Evolutionary conservation across 2,888 invertebrate genomes (phyloP).

Genomic region (Sicus ferrugineus): DNA sequence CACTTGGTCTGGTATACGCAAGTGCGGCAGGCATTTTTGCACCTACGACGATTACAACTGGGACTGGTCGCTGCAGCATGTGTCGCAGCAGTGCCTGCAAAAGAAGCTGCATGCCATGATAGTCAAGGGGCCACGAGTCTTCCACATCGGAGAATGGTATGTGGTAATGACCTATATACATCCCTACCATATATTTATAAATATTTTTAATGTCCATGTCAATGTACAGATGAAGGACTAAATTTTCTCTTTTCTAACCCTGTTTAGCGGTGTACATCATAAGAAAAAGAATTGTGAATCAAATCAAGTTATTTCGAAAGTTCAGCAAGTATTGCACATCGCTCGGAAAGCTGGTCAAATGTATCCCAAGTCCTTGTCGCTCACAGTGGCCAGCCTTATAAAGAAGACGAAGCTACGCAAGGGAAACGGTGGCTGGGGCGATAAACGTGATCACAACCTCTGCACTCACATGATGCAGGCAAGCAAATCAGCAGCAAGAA

Average conservation of each 20-base stretch:
- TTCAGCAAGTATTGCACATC: constrained; percentile 78
- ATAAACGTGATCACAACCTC: constrained; percentile 81
- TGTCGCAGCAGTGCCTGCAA: constrained; percentile 83
- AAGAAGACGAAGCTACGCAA: constrained; percentile 81
- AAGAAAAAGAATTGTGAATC: constrained; percentile 92
- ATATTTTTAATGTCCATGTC: too few species aligned
- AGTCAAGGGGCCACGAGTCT: constrained; percentile 91
- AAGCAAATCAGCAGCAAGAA: constrained; percentile 40
- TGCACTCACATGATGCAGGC: constrained; percentile 76
- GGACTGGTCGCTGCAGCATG: constrained; percentile 96
- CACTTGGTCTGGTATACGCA: constrained; percentile 85
- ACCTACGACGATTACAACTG: constrained; percentile 99
- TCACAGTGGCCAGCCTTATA: constrained; percentile 73
- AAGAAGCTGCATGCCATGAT: constrained; percentile 85
- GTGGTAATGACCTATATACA: constrained; percentile 46
- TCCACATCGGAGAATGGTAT: constrained; percentile 99
- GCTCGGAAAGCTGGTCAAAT: constrained; percentile 72
- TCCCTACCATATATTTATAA: neutral
- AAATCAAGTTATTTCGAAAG: constrained; percentile 83
- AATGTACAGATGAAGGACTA: too few species aligned
- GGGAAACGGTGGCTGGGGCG: constrained; percentile 99
- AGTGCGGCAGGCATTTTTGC: constrained; percentile 87
- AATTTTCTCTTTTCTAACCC: too few species aligned
- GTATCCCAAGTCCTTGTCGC: constrained; percentile 74
- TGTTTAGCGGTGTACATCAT: constrained; percentile 90